Base-by-base conservation (phyloP, 2,113 vertebrate genomes). In the Corythornis vintsioides region DNA sequence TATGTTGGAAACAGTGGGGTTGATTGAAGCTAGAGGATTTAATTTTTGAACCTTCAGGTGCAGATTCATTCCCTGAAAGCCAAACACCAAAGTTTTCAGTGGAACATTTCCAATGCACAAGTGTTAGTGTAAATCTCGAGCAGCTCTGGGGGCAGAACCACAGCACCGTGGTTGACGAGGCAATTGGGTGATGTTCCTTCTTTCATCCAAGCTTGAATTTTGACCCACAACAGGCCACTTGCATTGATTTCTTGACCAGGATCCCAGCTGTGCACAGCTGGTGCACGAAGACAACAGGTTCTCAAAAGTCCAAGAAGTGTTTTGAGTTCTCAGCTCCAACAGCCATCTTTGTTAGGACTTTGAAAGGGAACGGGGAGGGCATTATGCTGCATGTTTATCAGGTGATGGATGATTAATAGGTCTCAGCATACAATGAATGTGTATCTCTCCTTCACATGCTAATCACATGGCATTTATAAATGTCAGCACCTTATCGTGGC, bases 381-480 rank as follows among this genome's bases (percentile, higher is more conserved):
- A 57, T 93, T 90, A 33, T 83, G 45, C 57, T 33, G 25, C 43
- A 33, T 69, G 94, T 95, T 96, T 95, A 94, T 92, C 92, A 48
- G 91, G 85, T 75, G 93, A 89, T 42, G 83, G 94, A 92, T 92
- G 84, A 95, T 94, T 97, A 97, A 96, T 95, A 93, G 89, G 91
- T 73, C 83, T 93, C 65, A 88, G 94, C 95, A 48, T 61, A 86
- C 84, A 88, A 67, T 74, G 92, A 95, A 83, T 95, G 89, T 74
- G 87, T 45, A 72, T 93, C 94, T 94, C 93, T 92, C 81, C 96
- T 96, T 97, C 95, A 95, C 95, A 97, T 96, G 96, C 95, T 97
- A 97, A 97, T 96, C 94, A 94, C 82, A 94, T 90, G 95, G 87
- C 97, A 96, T 97, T 97, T 96, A 95, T 91, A 97, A 97, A 97